Evolutionary conservation across 1,140 invertebrate genomes (phyloP).

Genomic region (Macrobrachium nipponense): DNA sequence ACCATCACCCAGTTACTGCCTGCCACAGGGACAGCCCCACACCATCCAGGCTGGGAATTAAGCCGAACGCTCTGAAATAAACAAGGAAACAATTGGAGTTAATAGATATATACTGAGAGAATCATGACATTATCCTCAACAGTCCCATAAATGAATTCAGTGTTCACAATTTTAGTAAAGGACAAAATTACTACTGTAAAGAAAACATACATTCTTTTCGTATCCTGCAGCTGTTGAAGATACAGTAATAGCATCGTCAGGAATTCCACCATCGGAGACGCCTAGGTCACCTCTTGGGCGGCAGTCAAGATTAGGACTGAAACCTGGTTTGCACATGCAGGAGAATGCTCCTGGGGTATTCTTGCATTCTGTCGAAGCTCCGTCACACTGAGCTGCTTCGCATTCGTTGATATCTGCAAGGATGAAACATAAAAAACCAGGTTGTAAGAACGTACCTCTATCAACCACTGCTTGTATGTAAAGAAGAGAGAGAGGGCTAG

Average conservation of each 20-base stretch:
- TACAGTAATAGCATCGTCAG: slow-evolving; percentile 88
- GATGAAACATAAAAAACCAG: not conserved
- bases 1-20: slow-evolving; percentile 90
- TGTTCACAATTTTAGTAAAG: not conserved
- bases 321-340: slow-evolving; percentile 89
- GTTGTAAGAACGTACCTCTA: too few relatives aligned
- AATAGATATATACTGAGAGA: not conserved
- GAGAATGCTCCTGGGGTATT: slow-evolving; percentile 92
- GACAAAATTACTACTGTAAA: not conserved
- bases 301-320: slow-evolving; percentile 88
- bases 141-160: not conserved
- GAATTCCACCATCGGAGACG: slow-evolving; percentile 87
- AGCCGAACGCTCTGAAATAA: slow-evolving; percentile 73
- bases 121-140: not conserved
- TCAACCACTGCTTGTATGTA: too few relatives aligned
- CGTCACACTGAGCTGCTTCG: slow-evolving; percentile 84
- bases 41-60: slow-evolving; percentile 88
- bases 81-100: not conserved
- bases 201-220: slow-evolving; percentile 82
- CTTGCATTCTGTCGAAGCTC: slow-evolving; percentile 89
- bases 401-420: slow-evolving; percentile 90
- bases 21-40: slow-evolving; percentile 84
- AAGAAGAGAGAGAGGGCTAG: too few relatives aligned
- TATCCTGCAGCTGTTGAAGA: slow-evolving; percentile 86
- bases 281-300: slow-evolving; percentile 89